Conservation (phyloP, 2,888 invertebrate species). For the Calameuta pallipes region DNA sequence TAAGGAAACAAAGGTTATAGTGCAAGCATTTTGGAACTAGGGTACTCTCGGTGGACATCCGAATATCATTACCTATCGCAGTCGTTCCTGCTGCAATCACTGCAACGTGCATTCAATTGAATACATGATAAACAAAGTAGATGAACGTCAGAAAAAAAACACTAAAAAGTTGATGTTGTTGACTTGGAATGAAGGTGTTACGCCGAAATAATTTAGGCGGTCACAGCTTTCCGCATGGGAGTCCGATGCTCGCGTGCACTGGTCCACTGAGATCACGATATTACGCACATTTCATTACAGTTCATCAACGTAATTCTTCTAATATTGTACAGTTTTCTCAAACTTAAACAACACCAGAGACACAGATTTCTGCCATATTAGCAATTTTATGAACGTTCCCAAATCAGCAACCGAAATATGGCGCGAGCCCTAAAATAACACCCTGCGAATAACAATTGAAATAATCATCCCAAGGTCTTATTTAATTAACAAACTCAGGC, state of each 20-base stretch:
- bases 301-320: conserved; percentile 27
- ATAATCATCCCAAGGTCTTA: conserved; percentile 11
- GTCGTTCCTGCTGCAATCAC: conserved; percentile 48
- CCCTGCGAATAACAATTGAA: background rate
- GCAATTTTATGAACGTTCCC: conserved; percentile 53
- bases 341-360: conserved; percentile 58
- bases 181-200: conserved; percentile 39
- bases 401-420: conserved; percentile 46
- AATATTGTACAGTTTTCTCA: conserved; percentile 34
- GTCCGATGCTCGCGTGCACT: conserved; percentile 25
- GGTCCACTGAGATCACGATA: conserved; percentile 29
- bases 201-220: conserved; percentile 24
- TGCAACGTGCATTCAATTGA: conserved; percentile 44
- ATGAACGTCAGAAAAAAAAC: conserved; percentile 39
- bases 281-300: conserved; percentile 39
- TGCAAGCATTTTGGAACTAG: conserved; percentile 32
- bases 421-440: conserved; percentile 16
- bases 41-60: conserved; percentile 24
- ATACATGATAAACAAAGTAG: conserved; percentile 56
- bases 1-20: conserved; percentile 53
- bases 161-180: conserved; percentile 42
- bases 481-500: conserved; percentile 26
- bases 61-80: conserved; percentile 51
- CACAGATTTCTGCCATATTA: conserved; percentile 61
- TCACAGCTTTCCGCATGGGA: conserved; percentile 19